Evolutionary conservation across 2,888 invertebrate genomes (phyloP), one percentile per base, ranked within the genome.

Genomic region (Tetheella fluctuosa): DNA sequence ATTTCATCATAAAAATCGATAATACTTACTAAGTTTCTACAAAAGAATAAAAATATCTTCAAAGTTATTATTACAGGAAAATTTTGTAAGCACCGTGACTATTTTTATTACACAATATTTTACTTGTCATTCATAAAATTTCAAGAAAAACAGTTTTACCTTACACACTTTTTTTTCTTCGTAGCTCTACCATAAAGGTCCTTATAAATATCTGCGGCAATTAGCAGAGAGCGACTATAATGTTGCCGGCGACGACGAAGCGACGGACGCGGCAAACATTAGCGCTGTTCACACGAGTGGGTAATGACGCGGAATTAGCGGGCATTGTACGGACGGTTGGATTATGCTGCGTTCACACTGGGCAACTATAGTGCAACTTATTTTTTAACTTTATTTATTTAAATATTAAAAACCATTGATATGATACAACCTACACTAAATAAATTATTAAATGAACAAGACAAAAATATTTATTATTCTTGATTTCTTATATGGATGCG

Each of bases 271-370:
- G 70, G 80, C 79, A 81, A 84, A 84, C 86, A 85, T 85, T 84
- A 85, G 83, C 86, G 81, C 79, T 71, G 83, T 81, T 71, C 65
- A 72, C 64, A 69, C 64, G 68, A 85, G 86, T 74, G 74, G 70
- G 69, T 84, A 86, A 87, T 86, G 80, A 79, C 76, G 71, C 74
- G 57, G 81, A 85, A 86, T 86, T 86, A 86, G 82, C 81, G 79
- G 15, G 65, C 73, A 84, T 84, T 85, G 81, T 80, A 57, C 54
- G 54, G 54, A 20, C 48, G 48, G 48, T 48, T 48, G 20, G 48
- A 48, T 48, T 48, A 48, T 48, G 53, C 30, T 25, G 58, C 58
- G 42, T 34, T 15, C 55, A 25, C 23, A 30, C 23, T 17, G 25
- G 25, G 23, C 39, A 39, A n/a, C 42, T 48, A 54, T 59, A 59